Evolutionary conservation across 2,113 vertebrate genomes (phyloP).

Genomic region (Capra hircus): DNA sequence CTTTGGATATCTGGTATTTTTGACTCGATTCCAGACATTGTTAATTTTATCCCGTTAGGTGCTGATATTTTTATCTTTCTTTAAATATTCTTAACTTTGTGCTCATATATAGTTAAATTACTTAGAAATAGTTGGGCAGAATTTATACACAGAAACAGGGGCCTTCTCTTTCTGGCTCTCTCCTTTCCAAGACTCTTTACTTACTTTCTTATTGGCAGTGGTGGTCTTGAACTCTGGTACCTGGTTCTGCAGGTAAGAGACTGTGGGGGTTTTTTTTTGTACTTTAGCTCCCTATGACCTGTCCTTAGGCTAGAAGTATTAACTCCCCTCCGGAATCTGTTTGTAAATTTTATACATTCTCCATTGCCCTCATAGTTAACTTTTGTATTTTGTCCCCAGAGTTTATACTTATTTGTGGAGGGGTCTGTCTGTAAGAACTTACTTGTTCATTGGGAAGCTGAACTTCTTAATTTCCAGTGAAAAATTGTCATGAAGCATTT

Average conservation of each 20-base stretch:
- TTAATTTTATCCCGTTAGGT: slow-evolving; percentile 1
- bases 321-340: neutral
- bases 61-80: slow-evolving; percentile 18
- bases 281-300: neutral
- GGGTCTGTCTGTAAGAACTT: neutral
- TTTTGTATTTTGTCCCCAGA: neutral
- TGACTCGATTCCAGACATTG: neutral
- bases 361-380: neutral
- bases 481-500: neutral
- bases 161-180: neutral
- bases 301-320: neutral
- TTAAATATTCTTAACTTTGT: slow-evolving; percentile 33
- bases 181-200: neutral
- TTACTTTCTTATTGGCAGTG: neutral
- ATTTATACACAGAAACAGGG: neutral
- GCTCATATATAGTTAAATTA: neutral
- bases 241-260: neutral
- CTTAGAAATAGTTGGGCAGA: slow-evolving; percentile 27
- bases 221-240: neutral
- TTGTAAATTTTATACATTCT: neutral
- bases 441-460: neutral
- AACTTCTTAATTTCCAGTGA: slow-evolving; percentile 22
- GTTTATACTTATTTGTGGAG: neutral
- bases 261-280: neutral
- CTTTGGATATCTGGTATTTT: slow-evolving; percentile 1